Percentiles rank a stretch among this genome's conserved stretches.
Evolutionary conservation across 2,797 vertebrate genomes (phyloP).

Genomic region (Choloepus didactylus): DNA sequence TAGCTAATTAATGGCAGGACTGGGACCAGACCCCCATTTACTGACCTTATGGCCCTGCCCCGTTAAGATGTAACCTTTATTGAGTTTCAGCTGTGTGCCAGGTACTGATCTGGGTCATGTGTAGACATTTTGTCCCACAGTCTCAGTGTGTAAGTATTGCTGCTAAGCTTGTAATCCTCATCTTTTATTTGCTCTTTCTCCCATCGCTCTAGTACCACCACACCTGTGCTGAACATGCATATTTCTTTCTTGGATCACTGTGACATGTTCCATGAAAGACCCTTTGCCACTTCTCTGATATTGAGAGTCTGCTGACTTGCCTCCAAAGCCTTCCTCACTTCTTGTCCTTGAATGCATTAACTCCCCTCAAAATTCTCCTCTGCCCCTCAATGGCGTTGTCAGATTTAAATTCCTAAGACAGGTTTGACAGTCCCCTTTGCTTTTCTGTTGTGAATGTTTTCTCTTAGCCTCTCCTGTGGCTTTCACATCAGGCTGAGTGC

Average conservation of each 20-base stretch:
- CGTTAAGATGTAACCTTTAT: background rate
- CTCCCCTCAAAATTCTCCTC: background rate
- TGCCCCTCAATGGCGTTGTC: background rate
- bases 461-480: background rate
- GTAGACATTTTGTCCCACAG: background rate
- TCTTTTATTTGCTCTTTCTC: background rate
- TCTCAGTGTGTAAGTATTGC: background rate
- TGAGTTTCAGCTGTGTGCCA: background rate
- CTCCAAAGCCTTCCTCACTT: background rate
- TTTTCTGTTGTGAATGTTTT: background rate
- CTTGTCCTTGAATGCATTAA: slow-evolving; percentile 16
- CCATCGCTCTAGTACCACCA: background rate
- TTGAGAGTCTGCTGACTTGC: background rate
- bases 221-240: background rate
- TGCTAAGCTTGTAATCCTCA: background rate
- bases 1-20: background rate
- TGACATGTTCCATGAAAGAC: background rate
- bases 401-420: slow-evolving; percentile 12
- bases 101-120: background rate
- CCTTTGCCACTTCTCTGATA: background rate
- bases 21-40: background rate
- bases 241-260: background rate
- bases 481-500: background rate
- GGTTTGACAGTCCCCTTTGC: background rate
- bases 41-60: background rate